A percentile compares a stretch with the other conserved stretches of the same genome.
phyloP scores from a whole-genome alignment of 2,797 vertebrate species.

The Carcharodon carcharias region DNA sequence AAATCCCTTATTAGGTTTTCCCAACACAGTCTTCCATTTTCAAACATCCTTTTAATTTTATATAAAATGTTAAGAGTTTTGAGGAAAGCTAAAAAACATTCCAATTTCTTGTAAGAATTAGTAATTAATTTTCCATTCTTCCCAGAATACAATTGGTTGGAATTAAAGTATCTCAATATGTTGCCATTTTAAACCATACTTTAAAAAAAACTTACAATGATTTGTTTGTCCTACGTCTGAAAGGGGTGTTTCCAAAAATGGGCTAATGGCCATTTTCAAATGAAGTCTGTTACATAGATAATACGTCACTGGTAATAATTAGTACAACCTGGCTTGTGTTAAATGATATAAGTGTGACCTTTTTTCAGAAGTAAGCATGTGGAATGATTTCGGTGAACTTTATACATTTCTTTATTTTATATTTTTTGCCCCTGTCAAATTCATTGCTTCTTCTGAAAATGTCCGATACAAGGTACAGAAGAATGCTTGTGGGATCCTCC shows the following conservation, averaged over 20 bases:
- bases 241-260: neutral
- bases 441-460: too few species aligned
- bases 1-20: neutral
- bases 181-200: neutral
- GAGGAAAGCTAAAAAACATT: neutral
- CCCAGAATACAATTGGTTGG: neutral
- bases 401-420: neutral
- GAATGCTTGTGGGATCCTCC: neutral
- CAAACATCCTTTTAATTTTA: neutral
- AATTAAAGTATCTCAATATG: neutral
- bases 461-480: too few species aligned
- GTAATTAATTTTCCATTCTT: neutral
- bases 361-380: neutral
- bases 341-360: neutral
- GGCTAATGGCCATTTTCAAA: neutral
- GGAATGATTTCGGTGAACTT: neutral
- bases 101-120: neutral
- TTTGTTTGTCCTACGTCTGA: neutral
- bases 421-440: neutral
- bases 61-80: neutral
- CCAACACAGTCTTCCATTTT: neutral
- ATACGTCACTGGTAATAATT: neutral
- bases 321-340: too few species aligned
- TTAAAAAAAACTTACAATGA: neutral
- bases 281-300: neutral